These are phyloP conservation scores for Drosophila elegans DNA, from an alignment of 1,140 invertebrate genomes.

Conservation along the genomic window DNA sequence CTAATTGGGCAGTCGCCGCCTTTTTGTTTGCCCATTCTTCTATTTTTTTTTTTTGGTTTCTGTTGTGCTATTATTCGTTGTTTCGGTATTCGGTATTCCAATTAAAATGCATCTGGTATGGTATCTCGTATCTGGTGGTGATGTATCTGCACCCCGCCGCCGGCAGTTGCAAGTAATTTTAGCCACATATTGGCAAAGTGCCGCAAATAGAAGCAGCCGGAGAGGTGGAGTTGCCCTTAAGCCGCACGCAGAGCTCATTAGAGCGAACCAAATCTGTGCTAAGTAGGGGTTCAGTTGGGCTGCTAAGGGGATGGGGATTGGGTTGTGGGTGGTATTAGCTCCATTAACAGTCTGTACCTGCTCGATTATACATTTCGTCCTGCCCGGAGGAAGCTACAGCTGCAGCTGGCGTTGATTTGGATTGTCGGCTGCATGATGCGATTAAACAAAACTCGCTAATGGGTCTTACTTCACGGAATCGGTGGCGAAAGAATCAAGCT, in stretches of 20 bases:
- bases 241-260: slow-evolving; percentile 51
- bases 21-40: slow-evolving; percentile 24
- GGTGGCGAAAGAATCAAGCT: slow-evolving; percentile 11
- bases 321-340: slow-evolving; percentile 24
- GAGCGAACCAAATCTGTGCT: slow-evolving; percentile 51
- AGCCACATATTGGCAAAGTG: slow-evolving; percentile 58
- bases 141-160: slow-evolving; percentile 46
- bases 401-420: slow-evolving; percentile 23
- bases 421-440: slow-evolving; percentile 22
- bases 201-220: slow-evolving; percentile 20
- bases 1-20: slow-evolving; percentile 58
- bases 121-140: slow-evolving; percentile 20
- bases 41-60: neutral
- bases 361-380: slow-evolving; percentile 35
- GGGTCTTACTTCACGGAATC: slow-evolving; percentile 13
- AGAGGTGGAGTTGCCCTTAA: slow-evolving; percentile 36
- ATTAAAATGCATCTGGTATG: slow-evolving; percentile 70
- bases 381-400: neutral
- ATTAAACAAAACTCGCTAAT: slow-evolving; percentile 24
- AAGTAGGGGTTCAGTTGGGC: slow-evolving; percentile 7
- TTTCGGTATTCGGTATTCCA: slow-evolving; percentile 54
- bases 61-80: slow-evolving; percentile 20
- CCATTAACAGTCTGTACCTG: slow-evolving; percentile 46
- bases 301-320: neutral
- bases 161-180: slow-evolving; percentile 65